A percentile compares a stretch with the other conserved stretches of the same genome.
Evolutionary conservation across 2,888 invertebrate genomes (phyloP).

Genomic region (Deroplatys truncata): DNA sequence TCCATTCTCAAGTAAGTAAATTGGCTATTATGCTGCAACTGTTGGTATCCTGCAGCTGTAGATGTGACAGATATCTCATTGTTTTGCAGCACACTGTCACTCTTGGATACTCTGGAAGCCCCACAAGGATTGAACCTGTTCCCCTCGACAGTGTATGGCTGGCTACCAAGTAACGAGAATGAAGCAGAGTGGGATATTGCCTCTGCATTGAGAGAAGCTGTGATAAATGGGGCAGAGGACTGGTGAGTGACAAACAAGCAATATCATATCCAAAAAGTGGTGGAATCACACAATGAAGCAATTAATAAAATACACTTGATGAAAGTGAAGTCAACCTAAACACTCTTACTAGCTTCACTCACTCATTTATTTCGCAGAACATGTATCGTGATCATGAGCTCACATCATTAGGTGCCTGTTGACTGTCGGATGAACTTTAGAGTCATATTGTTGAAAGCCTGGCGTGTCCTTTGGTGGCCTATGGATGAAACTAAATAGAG

Average conservation of each 20-base stretch:
- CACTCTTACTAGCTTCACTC: too few relatives aligned
- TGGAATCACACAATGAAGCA: not conserved
- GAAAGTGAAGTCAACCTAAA: too few relatives aligned
- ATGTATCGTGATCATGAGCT: too few relatives aligned
- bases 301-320: too few relatives aligned
- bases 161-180: slow-evolving; percentile 52
- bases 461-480: too few relatives aligned
- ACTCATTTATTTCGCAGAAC: too few relatives aligned
- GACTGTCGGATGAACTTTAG: too few relatives aligned
- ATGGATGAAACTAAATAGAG: too few relatives aligned
- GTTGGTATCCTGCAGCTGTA: not conserved
- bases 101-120: slow-evolving; percentile 57
- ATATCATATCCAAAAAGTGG: not conserved
- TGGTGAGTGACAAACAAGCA: slow-evolving; percentile 50
- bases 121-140: slow-evolving; percentile 64
- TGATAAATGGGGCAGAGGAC: slow-evolving; percentile 69
- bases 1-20: slow-evolving; percentile 57
- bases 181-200: slow-evolving; percentile 55
- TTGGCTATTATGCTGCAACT: not conserved
- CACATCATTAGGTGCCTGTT: too few relatives aligned
- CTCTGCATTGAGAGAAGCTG: slow-evolving; percentile 63
- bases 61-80: not conserved
- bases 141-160: slow-evolving; percentile 64
- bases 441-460: too few relatives aligned
- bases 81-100: slow-evolving; percentile 57